Evolutionary conservation across 2,888 invertebrate genomes (phyloP).

Genomic region (Opisthograptis luteolata): DNA sequence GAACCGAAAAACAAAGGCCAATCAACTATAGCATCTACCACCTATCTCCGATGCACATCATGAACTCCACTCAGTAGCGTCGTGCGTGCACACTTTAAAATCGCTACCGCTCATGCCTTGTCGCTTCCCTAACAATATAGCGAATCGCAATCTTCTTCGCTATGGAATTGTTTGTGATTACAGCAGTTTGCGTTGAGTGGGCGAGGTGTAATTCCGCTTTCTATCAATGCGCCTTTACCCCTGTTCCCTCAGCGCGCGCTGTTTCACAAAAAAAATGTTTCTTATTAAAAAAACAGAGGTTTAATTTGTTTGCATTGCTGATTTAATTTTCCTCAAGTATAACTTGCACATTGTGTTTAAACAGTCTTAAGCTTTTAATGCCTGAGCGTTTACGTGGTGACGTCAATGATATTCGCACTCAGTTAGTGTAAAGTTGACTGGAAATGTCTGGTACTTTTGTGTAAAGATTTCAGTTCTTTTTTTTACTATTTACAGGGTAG

Average conservation of each 20-base stretch:
- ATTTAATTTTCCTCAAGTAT: slow-evolving; percentile 25
- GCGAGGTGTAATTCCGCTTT: slow-evolving; percentile 63
- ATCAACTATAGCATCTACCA: too few relatives aligned
- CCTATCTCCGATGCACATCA: too few relatives aligned
- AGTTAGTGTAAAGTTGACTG: too few relatives aligned
- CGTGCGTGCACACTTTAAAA: neutral
- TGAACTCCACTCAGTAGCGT: too few relatives aligned
- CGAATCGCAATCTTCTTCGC: slow-evolving; percentile 67
- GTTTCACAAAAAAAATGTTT: slow-evolving; percentile 41
- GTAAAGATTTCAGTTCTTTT: too few relatives aligned
- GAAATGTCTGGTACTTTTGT: too few relatives aligned
- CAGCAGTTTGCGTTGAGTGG: slow-evolving; percentile 58
- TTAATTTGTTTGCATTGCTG: slow-evolving; percentile 34
- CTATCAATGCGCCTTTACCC: slow-evolving; percentile 52
- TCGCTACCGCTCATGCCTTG: slow-evolving; percentile 7
- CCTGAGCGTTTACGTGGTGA: neutral
- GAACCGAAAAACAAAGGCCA: too few relatives aligned
- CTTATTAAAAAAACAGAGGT: slow-evolving; percentile 51
- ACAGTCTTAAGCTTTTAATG: too few relatives aligned
- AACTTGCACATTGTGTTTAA: neutral
- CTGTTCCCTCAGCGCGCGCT: slow-evolving; percentile 51
- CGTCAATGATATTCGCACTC: too few relatives aligned
- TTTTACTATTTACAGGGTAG: too few relatives aligned
- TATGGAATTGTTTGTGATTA: slow-evolving; percentile 73
- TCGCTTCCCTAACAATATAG: slow-evolving; percentile 49